A percentile compares a stretch with the other conserved stretches of the same genome.
phyloP scores from a whole-genome alignment of 1,140 invertebrate species.

The Drosophila fuyamai region DNA sequence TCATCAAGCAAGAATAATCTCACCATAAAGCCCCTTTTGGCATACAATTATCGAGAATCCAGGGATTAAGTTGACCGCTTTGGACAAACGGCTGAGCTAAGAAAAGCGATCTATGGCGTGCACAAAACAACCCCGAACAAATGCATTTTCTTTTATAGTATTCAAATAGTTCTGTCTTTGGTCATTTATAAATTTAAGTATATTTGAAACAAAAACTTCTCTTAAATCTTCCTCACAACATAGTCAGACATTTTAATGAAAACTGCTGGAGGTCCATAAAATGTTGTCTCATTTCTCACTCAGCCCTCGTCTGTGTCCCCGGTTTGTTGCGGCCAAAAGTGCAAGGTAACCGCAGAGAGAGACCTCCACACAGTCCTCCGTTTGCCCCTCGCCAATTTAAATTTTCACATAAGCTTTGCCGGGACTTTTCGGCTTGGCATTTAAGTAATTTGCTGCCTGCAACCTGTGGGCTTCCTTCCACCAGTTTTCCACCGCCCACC shows the following conservation, averaged over 20 bases:
- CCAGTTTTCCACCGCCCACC: slow-evolving; percentile 2
- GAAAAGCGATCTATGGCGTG: not conserved
- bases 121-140: not conserved
- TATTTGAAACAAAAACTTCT: not conserved
- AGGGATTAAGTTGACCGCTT: slow-evolving; percentile 10
- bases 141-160: too few species aligned
- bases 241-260: slow-evolving; percentile 2
- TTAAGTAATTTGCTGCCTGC: slow-evolving; percentile 69
- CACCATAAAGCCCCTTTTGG: not conserved
- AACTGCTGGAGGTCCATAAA: slow-evolving; percentile 6
- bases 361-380: not conserved
- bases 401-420: slow-evolving; percentile 48
- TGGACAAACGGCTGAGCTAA: not conserved
- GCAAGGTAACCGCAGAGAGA: slow-evolving; percentile 23
- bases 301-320: slow-evolving; percentile 11
- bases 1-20: slow-evolving; percentile 3
- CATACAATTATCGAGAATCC: slow-evolving; percentile 16
- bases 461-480: slow-evolving; percentile 55
- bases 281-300: slow-evolving; percentile 15
- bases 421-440: slow-evolving; percentile 59
- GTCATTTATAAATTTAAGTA: not conserved
- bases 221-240: not conserved
- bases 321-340: slow-evolving; percentile 23
- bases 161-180: too few species aligned
- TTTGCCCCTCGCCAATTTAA: slow-evolving; percentile 53